These are phyloP conservation scores for Drosophila infuscata DNA, from an alignment of 2,888 invertebrate genomes.

Conservation along the genomic window DNA sequence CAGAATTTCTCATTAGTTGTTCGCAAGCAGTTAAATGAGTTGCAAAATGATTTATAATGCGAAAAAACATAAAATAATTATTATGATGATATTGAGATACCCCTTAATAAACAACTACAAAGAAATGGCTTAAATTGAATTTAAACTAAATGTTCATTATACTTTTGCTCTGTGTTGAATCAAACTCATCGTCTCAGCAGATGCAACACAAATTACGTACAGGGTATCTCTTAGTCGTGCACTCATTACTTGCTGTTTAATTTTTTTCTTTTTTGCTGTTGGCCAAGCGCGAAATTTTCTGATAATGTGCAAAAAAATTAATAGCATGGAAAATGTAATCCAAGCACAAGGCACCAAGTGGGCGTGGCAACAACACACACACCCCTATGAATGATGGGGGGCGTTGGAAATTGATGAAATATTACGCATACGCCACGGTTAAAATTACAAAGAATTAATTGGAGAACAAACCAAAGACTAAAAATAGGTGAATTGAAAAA, in stretches of 20 bases:
- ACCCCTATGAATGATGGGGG: slow-evolving; percentile 15
- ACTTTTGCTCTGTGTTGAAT: not conserved
- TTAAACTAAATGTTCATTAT: not conserved
- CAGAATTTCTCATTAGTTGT: slow-evolving; percentile 66
- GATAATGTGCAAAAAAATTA: slow-evolving; percentile 58
- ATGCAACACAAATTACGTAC: no score
- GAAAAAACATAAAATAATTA: not conserved
- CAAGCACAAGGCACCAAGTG: slow-evolving; percentile 26
- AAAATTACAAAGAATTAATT: slow-evolving; percentile 62
- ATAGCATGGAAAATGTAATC: slow-evolving; percentile 71
- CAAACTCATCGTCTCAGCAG: not conserved
- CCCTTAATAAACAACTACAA: slow-evolving; percentile 12
- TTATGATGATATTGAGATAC: slow-evolving; percentile 11
- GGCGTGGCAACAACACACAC: slow-evolving; percentile 18
- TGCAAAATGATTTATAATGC: slow-evolving; percentile 72
- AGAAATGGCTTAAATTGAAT: not conserved
- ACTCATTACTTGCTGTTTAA: slow-evolving; percentile 7
- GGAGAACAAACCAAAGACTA: slow-evolving; percentile 26
- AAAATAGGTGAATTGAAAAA: slow-evolving; percentile 7
- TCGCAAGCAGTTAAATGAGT: slow-evolving; percentile 71
- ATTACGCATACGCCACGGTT: slow-evolving; percentile 71
- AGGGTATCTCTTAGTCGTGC: slow-evolving; percentile 8
- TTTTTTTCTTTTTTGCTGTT: slow-evolving; percentile 15
- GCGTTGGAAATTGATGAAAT: slow-evolving; percentile 38
- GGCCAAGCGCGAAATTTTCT: slow-evolving; percentile 41